Base-by-base conservation (phyloP, 1,140 invertebrate genomes). In the Pachypeltis micranthus region DNA sequence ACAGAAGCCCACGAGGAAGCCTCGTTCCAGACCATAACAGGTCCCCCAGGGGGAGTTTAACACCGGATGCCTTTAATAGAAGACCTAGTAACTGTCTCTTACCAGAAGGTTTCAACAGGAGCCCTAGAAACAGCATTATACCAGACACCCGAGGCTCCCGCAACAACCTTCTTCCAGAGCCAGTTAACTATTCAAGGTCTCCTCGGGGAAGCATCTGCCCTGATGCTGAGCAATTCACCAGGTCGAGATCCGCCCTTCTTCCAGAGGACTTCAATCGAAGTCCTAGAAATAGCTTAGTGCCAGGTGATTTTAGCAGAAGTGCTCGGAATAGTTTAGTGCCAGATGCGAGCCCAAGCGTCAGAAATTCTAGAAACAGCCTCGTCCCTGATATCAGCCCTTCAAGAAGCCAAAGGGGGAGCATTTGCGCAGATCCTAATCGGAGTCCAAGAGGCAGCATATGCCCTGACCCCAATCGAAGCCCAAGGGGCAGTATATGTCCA, bases 31-130 rank as follows among this genome's bases (percentile, higher is more conserved):
- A 84, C 47, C 76, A 78, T 14, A 81, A 80, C 63, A 72, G 82
- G 26, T 83, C 81, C 67, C 77, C 80, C 1, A 75, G 83, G 63
- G 82, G 83, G 62, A 83, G 82, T 0, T 73, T 83, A 12, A 65
- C 65, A 14, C 77, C 76, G 2, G 69, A 69, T 16, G 39, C 61
- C 0, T 66, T 73, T 26, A 75, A 74, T 54, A 75, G 81, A 64
- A 84, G 81, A 67, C 80, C 80, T 1, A 76, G 83, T 66, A 81
- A 83, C 64, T 84, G 82, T 67, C 72, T 85, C 61, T 74, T 79
- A 14, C 82, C 84, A 0, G 65, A 59, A 21, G 63, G 29, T 16
- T 65, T 64, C 29, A 66, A 64, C 31, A 64, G 71, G 55, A 75
- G 69, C 67, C 72, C 73, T 7, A 73, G 81, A 34, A 76, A 78